A percentile compares a stretch with the other conserved stretches of the same genome.
phyloP scores from a whole-genome alignment of 1,140 invertebrate genomes.

The Panagrolaimus sp. region DNA sequence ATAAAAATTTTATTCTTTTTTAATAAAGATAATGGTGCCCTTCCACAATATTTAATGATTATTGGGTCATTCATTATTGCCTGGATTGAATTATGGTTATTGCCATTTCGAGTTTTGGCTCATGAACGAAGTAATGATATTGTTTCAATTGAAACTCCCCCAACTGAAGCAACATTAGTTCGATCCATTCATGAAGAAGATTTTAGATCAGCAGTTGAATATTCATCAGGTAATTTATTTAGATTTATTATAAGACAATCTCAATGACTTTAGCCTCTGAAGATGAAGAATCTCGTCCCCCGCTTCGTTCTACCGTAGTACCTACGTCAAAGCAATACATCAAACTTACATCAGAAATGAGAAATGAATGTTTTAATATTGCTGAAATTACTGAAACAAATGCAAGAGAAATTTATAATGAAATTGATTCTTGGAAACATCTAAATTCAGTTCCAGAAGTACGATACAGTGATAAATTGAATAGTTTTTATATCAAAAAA shows the following conservation, averaged over 20 bases:
- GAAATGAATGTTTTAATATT: constrained; percentile 12
- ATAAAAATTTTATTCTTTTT: constrained; percentile 51
- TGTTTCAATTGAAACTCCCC: neutral
- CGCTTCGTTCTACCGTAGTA: constrained; percentile 1
- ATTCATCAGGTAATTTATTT: constrained; percentile 27
- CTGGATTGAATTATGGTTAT: constrained; percentile 47
- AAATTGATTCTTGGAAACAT: neutral
- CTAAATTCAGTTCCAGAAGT: neutral
- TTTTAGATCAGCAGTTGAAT: constrained; percentile 26
- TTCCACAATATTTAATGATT: constrained; percentile 41
- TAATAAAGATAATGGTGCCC: constrained; percentile 27
- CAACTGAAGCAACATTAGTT: constrained; percentile 3
- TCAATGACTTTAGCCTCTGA: neutral
- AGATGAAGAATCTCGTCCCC: neutral
- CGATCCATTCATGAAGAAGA: constrained; percentile 20
- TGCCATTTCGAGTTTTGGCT: constrained; percentile 42
- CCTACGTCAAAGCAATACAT: neutral
- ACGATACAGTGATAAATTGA: neutral
- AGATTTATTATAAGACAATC: neutral
- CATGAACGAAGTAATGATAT: constrained; percentile 30
- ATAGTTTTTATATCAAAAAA: constrained; percentile 2
- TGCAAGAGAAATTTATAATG: neutral
- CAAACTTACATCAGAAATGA: neutral
- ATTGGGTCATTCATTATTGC: constrained; percentile 38
- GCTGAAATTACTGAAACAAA: neutral